phyloP scores from a whole-genome alignment of 1,140 invertebrate species.

The Melitaea cinxia region DNA sequence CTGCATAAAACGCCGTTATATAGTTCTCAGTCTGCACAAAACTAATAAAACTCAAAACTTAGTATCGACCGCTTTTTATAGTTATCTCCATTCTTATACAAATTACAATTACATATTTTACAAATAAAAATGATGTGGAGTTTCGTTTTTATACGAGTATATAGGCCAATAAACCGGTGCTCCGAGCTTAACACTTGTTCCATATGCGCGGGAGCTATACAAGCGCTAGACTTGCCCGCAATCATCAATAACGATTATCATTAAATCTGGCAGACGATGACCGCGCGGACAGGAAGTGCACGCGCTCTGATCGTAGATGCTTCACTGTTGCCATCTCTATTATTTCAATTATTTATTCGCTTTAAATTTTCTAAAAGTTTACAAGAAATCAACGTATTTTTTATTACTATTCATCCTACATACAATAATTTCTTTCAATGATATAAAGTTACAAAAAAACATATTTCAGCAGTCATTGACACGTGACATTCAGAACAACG shows the following conservation, averaged over 20 bases:
- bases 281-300: conserved; percentile 50
- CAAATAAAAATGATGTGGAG: too few relatives aligned
- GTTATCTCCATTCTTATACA: too few relatives aligned
- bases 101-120: too few relatives aligned
- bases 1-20: too few relatives aligned
- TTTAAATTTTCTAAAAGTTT: not conserved
- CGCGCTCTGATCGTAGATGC: conserved; percentile 41
- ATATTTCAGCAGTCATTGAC: conserved; percentile 26
- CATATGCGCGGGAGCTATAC: conserved; percentile 56
- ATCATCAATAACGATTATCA: conserved; percentile 77
- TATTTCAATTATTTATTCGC: not conserved
- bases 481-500: conserved; percentile 5
- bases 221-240: conserved; percentile 61
- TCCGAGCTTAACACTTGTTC: conserved; percentile 17
- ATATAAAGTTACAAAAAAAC: too few relatives aligned
- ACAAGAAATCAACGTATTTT: conserved; percentile 4
- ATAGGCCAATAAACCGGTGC: not conserved
- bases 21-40: too few relatives aligned
- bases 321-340: not conserved
- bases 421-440: too few relatives aligned
- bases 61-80: too few relatives aligned
- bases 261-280: conserved; percentile 63
- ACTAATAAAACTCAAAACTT: too few relatives aligned
- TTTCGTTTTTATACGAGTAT: too few relatives aligned
- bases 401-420: too few relatives aligned